Evolutionary conservation across 2,797 vertebrate genomes (phyloP).

Genomic region (Clangula hyemalis): DNA sequence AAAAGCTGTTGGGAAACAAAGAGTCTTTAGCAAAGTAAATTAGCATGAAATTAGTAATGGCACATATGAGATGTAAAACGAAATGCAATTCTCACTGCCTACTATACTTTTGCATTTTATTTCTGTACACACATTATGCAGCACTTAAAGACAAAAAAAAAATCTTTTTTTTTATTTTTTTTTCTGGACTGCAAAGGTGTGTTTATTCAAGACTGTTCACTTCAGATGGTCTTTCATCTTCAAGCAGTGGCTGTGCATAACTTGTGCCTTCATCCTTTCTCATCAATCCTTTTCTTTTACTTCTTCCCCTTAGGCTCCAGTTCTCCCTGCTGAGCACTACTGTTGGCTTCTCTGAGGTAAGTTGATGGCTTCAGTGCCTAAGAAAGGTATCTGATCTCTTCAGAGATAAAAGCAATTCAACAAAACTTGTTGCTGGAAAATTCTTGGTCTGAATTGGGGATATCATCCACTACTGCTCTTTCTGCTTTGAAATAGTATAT

Average conservation of each 20-base stretch:
- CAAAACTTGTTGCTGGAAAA: neutral
- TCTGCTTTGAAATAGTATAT: neutral
- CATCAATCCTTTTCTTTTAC: neutral
- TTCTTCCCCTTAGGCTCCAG: constrained; percentile 63
- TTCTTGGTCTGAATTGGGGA: neutral
- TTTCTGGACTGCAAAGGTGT: neutral
- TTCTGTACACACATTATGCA: neutral
- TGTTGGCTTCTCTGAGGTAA: constrained; percentile 45
- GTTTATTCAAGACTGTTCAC: neutral
- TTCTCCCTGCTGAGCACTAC: constrained; percentile 54
- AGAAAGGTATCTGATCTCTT: neutral
- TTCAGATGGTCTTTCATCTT: neutral
- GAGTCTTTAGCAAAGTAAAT: neutral
- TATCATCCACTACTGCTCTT: neutral
- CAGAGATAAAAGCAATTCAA: neutral
- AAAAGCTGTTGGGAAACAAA: neutral
- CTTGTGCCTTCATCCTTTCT: neutral
- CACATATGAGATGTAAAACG: neutral
- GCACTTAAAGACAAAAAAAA: neutral
- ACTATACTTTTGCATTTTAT: neutral
- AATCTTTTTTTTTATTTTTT: neutral
- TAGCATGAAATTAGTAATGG: neutral
- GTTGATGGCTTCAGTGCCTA: neutral
- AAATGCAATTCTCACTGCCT: neutral
- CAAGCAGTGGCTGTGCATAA: neutral